Conservation (phyloP, 2,797 vertebrate genomes). For the Pogonophryne albipinna region DNA sequence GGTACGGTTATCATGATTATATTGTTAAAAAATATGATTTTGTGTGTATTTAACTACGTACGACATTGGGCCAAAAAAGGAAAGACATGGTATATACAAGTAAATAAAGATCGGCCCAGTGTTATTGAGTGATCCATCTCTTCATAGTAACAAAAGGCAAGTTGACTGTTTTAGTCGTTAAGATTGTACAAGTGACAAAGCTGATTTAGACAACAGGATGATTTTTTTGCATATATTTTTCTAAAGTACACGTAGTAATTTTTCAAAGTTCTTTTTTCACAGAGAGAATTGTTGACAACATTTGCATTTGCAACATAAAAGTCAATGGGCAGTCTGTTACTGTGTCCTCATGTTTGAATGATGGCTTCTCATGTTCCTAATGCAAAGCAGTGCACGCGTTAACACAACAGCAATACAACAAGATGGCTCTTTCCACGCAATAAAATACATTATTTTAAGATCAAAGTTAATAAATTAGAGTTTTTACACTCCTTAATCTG, state of each 20-base stretch:
- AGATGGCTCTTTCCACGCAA: not conserved
- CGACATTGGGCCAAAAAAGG: too few species aligned
- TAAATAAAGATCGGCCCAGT: too few species aligned
- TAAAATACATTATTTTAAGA: not conserved
- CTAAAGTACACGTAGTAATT: too few species aligned
- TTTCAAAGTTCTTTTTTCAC: not conserved
- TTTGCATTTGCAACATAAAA: constrained; percentile 6
- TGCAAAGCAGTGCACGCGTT: not conserved
- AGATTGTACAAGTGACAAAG: too few species aligned
- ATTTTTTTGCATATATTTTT: too few species aligned
- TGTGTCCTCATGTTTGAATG: constrained; percentile 17
- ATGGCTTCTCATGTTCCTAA: not conserved
- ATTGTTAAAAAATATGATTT: not conserved
- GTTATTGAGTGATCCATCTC: too few species aligned
- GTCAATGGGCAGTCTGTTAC: not conserved
- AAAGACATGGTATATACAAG: too few species aligned
- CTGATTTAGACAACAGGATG: too few species aligned
- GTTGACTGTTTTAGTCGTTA: too few species aligned
- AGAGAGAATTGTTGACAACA: not conserved
- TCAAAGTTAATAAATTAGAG: not conserved
- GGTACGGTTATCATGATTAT: not conserved
- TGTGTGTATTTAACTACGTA: too few species aligned
- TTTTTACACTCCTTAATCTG: not conserved
- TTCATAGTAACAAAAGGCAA: too few species aligned
- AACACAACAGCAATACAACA: not conserved